A percentile compares a stretch with the other conserved stretches of the same genome.
Evolutionary conservation across 2,797 vertebrate species (phyloP).

Genomic region (Morelia viridis): DNA sequence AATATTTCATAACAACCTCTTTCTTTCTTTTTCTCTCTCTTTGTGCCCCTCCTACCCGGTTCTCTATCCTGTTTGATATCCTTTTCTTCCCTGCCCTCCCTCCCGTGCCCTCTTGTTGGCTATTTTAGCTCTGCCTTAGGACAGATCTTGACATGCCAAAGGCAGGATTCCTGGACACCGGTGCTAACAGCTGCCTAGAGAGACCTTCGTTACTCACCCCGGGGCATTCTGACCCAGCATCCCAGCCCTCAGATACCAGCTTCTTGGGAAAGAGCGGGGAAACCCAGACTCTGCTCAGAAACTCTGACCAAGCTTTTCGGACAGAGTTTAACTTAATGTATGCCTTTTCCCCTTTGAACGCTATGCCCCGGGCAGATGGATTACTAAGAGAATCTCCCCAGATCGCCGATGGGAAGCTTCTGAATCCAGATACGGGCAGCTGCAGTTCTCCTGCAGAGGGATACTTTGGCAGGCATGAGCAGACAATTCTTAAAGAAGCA

Average conservation of each 20-base stretch:
- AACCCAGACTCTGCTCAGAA: conserved; percentile 76
- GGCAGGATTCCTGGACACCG: conserved; percentile 81
- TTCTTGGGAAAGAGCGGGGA: conserved; percentile 80
- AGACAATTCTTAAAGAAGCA: conserved; percentile 84
- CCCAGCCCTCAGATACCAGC: conserved; percentile 77
- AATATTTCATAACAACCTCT: conserved; percentile 24
- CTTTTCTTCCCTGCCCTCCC: conserved; percentile 36
- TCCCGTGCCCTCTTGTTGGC: conserved; percentile 46
- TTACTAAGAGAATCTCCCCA: conserved; percentile 73
- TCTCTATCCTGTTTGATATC: conserved; percentile 36
- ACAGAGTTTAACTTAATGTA: conserved; percentile 99
- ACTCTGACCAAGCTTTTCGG: conserved; percentile 91
- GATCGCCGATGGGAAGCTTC: conserved; percentile 80
- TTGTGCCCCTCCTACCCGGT: conserved; percentile 25
- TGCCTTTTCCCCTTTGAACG: conserved; percentile 95
- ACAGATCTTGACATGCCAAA: conserved; percentile 83
- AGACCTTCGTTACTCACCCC: conserved; percentile 76
- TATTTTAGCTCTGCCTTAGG: conserved; percentile 84
- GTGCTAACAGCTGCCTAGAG: conserved; percentile 82
- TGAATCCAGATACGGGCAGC: conserved; percentile 84
- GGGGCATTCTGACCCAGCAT: conserved; percentile 77
- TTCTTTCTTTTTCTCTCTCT: conserved; percentile 48
- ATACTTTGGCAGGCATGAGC: conserved; percentile 83
- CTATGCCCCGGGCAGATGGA: conserved; percentile 85
- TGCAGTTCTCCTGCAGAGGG: conserved; percentile 88